Conservation (phyloP, 2,888 invertebrate genomes). For the Trichacis sp. region DNA sequence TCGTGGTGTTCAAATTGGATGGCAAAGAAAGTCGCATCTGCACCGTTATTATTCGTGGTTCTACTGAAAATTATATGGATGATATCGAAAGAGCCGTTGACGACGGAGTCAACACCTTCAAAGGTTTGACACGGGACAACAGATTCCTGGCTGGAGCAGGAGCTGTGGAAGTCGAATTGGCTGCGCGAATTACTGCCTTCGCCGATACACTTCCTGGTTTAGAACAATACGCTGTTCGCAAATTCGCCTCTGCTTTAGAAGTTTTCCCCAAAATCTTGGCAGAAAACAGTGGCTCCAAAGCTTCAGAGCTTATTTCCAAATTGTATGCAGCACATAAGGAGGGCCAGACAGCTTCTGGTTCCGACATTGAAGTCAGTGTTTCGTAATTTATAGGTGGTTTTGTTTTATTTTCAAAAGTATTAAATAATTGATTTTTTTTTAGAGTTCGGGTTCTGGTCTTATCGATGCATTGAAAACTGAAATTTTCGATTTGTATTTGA, state of each 20-base stretch:
- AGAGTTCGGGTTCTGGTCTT: constrained; percentile 76
- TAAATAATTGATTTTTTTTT: too few relatives aligned
- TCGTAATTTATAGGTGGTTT: too few relatives aligned
- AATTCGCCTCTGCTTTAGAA: constrained; percentile 91
- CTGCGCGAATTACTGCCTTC: constrained; percentile 85
- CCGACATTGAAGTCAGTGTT: constrained; percentile 82
- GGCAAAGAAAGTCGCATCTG: constrained; percentile 88
- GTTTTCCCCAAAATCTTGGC: constrained; percentile 91
- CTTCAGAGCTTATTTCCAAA: constrained; percentile 88
- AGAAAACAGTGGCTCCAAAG: constrained; percentile 93
- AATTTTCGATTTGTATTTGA: constrained; percentile 85
- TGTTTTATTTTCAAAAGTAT: too few relatives aligned
- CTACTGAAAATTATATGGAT: constrained; percentile 98
- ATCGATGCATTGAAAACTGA: constrained; percentile 83
- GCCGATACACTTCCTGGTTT: constrained; percentile 94
- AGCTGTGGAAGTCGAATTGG: constrained; percentile 94
- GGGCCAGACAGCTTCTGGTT: constrained; percentile 85
- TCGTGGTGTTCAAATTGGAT: constrained; percentile 92
- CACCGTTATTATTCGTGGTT: constrained; percentile 94
- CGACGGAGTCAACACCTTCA: constrained; percentile 99
- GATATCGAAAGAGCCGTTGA: constrained; percentile 98
- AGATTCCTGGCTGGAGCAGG: constrained; percentile 93
- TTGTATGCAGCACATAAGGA: constrained; percentile 94
- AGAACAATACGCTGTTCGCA: constrained; percentile 96
- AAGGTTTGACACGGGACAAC: constrained; percentile 85